phyloP scores from a whole-genome alignment of 2,888 invertebrate species.

The Embidobia sp. region DNA sequence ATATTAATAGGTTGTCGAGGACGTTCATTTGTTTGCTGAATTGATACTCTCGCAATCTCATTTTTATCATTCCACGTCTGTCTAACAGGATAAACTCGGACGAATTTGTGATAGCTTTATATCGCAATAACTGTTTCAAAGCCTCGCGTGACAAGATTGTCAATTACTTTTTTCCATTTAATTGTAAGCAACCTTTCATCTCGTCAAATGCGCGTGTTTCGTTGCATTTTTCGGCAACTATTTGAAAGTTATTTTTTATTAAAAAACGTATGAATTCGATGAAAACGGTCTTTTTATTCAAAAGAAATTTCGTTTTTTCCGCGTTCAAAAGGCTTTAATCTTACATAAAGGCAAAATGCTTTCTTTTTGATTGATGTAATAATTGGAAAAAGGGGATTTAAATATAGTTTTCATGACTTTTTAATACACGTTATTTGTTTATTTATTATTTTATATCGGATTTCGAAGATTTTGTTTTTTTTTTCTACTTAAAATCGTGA shows the following conservation, averaged over 20 bases:
- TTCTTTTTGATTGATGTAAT: no score
- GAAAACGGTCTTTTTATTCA: not conserved
- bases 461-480: no score
- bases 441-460: no score
- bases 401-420: no score
- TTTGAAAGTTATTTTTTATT: not conserved
- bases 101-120: constrained; percentile 22
- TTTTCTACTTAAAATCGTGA: no score
- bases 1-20: constrained; percentile 1
- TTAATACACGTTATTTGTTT: no score
- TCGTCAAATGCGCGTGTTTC: not conserved
- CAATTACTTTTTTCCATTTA: constrained; percentile 29
- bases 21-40: constrained; percentile 16
- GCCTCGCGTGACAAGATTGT: constrained; percentile 6
- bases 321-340: no score
- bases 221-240: not conserved
- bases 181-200: constrained; percentile 13
- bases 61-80: constrained; percentile 22
- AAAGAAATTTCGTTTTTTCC: no score
- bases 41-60: constrained; percentile 17
- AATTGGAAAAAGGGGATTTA: no score
- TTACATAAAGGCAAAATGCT: no score
- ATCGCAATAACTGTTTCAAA: constrained; percentile 15
- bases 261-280: not conserved
- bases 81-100: constrained; percentile 17